Base-by-base conservation (phyloP, 1,140 invertebrate genomes). In the Micrasema longulum region DNA sequence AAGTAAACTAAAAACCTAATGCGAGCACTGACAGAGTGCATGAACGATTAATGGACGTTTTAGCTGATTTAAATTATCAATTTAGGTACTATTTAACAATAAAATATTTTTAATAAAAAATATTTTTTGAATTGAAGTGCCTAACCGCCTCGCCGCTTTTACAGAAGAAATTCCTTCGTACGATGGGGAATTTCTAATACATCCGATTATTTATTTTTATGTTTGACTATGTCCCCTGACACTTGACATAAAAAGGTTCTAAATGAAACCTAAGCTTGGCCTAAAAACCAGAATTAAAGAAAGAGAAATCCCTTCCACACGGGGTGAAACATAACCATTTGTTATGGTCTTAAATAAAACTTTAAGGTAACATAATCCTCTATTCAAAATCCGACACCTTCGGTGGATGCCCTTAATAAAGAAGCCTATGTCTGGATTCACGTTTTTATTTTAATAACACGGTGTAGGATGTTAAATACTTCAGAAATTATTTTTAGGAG, bases 281-380 rank as follows among this genome's bases (percentile, higher is more conserved):
- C 64, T 53, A 66, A 5, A 66, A 48, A 47, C 41, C 62, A 12
- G 18, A 66, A 66, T 52, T 50, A 52, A 66, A 50, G 64, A 11
- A 18, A n/a, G 26, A 55, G 55, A 60, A 60, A 60, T 60, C 55
- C 55, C 55, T 38, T 18, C 55, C 12, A 18, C 18, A 20, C 31
- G 60, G 60, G 43, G 26, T 47, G 26, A 64, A 64, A 31, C 47
- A 66, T 66, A 66, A 66, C 64, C 64, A 66, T 66, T 66, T 66
- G 64, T 66, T 66, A 66, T 38, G 43, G 64, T 53, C 48, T 66
- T 66, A 66, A 47, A 66, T 66, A 66, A 66, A 66, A 66, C 48
- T 53, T 50, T 31, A 31, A 31, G 64, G 48, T 53, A 52, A 50
- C 64, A 38, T 66, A 66, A 66, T 53, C 45, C 47, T 35, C 16